A percentile compares a stretch with the other conserved stretches of the same genome.
Conservation (phyloP, 2,797 vertebrate genomes). For the Tangara arthus region DNA sequence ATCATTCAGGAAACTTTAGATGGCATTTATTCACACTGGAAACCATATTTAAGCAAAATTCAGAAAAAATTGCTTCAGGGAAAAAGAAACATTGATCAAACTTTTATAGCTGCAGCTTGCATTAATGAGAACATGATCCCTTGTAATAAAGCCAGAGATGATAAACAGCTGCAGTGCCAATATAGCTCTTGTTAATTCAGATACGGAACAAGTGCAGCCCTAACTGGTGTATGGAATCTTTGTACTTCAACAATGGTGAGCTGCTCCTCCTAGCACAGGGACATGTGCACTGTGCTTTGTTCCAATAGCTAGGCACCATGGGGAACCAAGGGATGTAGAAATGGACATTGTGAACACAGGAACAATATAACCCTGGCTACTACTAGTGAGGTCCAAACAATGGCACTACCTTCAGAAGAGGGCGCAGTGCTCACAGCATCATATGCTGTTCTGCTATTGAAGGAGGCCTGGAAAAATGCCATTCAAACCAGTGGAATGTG, state of each 20-base stretch:
- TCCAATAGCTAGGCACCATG: neutral
- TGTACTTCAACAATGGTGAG: slow-evolving; percentile 61
- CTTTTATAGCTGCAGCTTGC: neutral
- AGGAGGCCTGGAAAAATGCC: neutral
- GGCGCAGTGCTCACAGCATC: neutral
- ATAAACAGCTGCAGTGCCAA: slow-evolving; percentile 52
- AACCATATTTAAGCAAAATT: neutral
- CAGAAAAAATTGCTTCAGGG: slow-evolving; percentile 3
- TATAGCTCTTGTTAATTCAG: slow-evolving; percentile 38
- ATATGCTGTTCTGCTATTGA: neutral
- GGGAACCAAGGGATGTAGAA: neutral
- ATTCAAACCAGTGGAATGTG: neutral
- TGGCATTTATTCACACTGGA: neutral
- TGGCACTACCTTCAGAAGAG: neutral
- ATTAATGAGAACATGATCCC: slow-evolving; percentile 23
- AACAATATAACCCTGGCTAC: neutral
- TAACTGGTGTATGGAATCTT: slow-evolving; percentile 18
- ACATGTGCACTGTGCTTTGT: neutral
- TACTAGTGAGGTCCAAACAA: neutral
- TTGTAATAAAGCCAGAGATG: neutral
- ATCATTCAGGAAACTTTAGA: neutral
- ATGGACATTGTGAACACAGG: neutral
- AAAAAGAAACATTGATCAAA: slow-evolving; percentile 25
- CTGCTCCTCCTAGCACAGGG: slow-evolving; percentile 50
- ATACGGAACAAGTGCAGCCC: slow-evolving; percentile 25